Evolutionary conservation across 2,113 vertebrate genomes (phyloP).

Genomic region (Pteronura brasiliensis): DNA sequence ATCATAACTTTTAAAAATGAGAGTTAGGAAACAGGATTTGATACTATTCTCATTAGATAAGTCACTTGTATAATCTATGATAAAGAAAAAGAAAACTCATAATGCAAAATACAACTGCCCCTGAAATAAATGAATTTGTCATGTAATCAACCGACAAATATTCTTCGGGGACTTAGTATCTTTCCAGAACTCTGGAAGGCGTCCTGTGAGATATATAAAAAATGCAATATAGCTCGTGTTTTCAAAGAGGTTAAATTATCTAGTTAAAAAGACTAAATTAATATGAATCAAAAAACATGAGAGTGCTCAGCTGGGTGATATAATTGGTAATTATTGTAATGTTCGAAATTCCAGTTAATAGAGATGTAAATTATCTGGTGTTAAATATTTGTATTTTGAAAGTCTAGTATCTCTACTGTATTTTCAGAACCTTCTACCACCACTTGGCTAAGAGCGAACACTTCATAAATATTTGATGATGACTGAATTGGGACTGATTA

Average conservation of each 20-base stretch:
- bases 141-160: not conserved
- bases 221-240: not conserved
- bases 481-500: not conserved
- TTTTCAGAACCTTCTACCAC: not conserved
- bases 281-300: not conserved
- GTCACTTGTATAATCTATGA: not conserved
- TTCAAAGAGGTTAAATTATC: not conserved
- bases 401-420: not conserved
- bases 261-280: not conserved
- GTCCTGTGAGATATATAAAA: not conserved
- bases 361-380: not conserved
- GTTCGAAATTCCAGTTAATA: not conserved
- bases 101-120: not conserved
- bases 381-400: not conserved
- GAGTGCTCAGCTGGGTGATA: not conserved
- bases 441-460: not conserved
- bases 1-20: not conserved
- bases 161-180: not conserved
- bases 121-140: not conserved
- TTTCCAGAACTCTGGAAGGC: not conserved
- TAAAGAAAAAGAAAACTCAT: conserved; percentile 5
- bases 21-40: not conserved
- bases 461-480: not conserved
- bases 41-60: not conserved
- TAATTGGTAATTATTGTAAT: not conserved